Percentiles rank a stretch among this genome's conserved stretches.
phyloP scores from a whole-genome alignment of 2,888 invertebrate species.

The Teinopalpus imperialis region DNA sequence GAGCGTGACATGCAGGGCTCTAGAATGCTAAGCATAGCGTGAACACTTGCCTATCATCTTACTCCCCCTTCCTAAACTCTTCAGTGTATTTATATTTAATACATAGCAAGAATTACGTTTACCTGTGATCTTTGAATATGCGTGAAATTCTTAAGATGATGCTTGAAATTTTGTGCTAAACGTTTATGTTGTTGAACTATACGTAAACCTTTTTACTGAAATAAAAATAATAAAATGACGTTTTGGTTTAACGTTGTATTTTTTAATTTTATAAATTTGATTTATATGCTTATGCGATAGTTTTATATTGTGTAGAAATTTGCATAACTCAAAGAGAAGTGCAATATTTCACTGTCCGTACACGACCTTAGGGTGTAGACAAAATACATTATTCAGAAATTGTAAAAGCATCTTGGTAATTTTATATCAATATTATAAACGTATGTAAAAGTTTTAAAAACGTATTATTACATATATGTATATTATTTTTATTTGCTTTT shows the following conservation, averaged over 20 bases:
- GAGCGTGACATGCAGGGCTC: constrained; percentile 23
- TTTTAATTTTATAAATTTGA: too few relatives aligned
- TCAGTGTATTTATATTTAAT: constrained; percentile 19
- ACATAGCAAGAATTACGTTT: constrained; percentile 12
- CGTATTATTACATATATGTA: too few relatives aligned
- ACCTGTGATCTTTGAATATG: constrained; percentile 9
- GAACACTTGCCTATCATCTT: constrained; percentile 25
- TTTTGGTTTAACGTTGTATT: too few relatives aligned
- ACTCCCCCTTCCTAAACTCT: constrained; percentile 14
- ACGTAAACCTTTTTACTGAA: too few relatives aligned
- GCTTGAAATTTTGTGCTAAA: not conserved
- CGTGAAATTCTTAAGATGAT: not conserved
- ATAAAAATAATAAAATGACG: too few relatives aligned
- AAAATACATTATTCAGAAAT: constrained; percentile 48
- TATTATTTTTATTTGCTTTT: too few relatives aligned
- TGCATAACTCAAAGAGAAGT: not conserved
- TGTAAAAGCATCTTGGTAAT: constrained; percentile 48
- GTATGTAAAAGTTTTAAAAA: too few relatives aligned
- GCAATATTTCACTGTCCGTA: constrained; percentile 6
- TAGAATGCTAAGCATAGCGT: constrained; percentile 17
- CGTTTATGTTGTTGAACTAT: too few relatives aligned
- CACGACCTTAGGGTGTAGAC: constrained; percentile 32
- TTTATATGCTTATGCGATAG: too few relatives aligned
- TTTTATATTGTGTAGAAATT: too few relatives aligned
- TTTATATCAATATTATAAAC: too few relatives aligned